These are phyloP conservation scores for Trissolcus basalis DNA, from an alignment of 1,140 invertebrate genomes.

Conservation along the genomic window DNA sequence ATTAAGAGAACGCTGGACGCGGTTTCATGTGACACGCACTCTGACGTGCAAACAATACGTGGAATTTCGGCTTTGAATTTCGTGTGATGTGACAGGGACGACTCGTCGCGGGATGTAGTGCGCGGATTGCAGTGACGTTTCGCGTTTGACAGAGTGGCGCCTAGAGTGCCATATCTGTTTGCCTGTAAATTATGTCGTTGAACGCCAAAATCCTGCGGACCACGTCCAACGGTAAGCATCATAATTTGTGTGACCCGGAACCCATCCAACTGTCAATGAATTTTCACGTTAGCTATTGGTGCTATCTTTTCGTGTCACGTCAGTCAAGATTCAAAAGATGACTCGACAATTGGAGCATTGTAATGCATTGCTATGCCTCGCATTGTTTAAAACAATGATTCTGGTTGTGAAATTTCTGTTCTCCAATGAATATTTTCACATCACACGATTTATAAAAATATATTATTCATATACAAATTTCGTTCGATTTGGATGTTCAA, in stretches of 20 bases:
- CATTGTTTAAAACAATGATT: no score
- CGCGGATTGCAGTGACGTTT: conserved; percentile 70
- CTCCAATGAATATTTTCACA: no score
- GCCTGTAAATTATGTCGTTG: conserved; percentile 63
- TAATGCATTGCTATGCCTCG: no score
- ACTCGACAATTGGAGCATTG: background rate
- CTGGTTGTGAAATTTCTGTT: no score
- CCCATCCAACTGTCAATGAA: conserved; percentile 10
- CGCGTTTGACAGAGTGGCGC: conserved; percentile 71
- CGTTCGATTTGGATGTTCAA: no score
- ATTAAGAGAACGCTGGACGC: conserved; percentile 58
- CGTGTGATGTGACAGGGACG: conserved; percentile 66
- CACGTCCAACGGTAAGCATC: conserved; percentile 24
- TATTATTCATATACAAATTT: no score
- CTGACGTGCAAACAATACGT: conserved; percentile 72
- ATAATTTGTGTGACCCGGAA: conserved; percentile 26
- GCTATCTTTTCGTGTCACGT: no score
- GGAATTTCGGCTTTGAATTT: conserved; percentile 75
- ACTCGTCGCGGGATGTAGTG: conserved; percentile 68
- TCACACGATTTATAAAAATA: no score
- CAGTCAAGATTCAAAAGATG: no score
- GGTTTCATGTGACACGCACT: conserved; percentile 63
- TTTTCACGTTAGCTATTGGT: background rate
- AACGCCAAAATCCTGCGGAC: conserved; percentile 52
- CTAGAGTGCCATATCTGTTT: conserved; percentile 64